phyloP scores from a whole-genome alignment of 2,113 vertebrate species.

The Mungos mungo region DNA sequence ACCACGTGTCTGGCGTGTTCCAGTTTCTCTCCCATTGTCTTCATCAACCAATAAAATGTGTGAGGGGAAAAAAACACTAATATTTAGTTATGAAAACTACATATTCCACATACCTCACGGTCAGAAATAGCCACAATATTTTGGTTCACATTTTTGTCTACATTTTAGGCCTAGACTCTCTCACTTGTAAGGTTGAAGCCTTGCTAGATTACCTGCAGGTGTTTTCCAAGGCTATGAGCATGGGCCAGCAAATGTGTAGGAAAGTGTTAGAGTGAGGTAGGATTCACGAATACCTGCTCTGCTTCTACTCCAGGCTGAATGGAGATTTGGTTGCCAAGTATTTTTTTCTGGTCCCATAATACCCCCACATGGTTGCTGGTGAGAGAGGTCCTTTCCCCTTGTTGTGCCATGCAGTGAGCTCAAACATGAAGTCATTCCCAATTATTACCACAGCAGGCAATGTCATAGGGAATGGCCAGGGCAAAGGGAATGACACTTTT shows the following conservation, averaged over 20 bases:
- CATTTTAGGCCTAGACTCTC: neutral
- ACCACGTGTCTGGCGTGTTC: neutral
- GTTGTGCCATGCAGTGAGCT: neutral
- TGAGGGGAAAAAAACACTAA: neutral
- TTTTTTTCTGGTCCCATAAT: neutral
- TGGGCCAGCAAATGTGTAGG: neutral
- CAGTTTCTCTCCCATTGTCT: neutral
- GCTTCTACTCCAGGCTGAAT: neutral
- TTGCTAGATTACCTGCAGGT: slow-evolving; percentile 24
- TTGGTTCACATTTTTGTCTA: neutral
- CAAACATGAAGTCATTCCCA: neutral
- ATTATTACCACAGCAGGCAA: slow-evolving; percentile 10
- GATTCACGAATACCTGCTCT: neutral
- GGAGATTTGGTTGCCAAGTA: slow-evolving; percentile 11
- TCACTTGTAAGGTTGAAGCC: neutral
- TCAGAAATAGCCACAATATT: slow-evolving; percentile 5
- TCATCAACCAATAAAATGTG: neutral
- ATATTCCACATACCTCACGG: neutral
- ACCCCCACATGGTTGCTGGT: neutral
- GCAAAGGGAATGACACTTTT: slow-evolving; percentile 14
- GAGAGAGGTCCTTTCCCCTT: neutral
- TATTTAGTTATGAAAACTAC: slow-evolving; percentile 20
- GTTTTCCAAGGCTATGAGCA: neutral
- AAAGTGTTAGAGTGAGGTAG: neutral
- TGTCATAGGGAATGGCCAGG: neutral